Percentiles rank a stretch among this genome's conserved stretches.
These are phyloP conservation scores for Petrocephalus microphthalmus DNA, from an alignment of 2,113 vertebrate species.

Conservation along the genomic window DNA sequence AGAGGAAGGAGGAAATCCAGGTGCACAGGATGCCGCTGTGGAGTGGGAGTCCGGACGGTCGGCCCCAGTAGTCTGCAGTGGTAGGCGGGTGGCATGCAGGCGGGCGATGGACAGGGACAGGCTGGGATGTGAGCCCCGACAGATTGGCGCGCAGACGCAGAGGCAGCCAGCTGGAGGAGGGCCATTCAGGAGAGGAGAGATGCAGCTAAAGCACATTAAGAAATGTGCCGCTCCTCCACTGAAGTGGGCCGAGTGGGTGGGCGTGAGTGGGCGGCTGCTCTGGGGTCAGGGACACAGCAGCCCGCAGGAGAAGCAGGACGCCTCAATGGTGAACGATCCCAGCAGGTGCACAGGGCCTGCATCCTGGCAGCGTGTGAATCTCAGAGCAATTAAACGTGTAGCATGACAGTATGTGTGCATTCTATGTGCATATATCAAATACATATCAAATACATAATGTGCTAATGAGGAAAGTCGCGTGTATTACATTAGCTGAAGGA, in stretches of 20 bases:
- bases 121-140: conserved; percentile 33
- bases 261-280: not conserved
- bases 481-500: not conserved
- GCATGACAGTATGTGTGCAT: not conserved
- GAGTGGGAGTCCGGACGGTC: not conserved
- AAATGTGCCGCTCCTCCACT: not conserved
- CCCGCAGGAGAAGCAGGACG: not conserved
- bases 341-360: not conserved
- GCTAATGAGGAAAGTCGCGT: not conserved
- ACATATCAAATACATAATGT: not conserved
- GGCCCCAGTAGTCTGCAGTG: not conserved
- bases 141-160: conserved; percentile 33
- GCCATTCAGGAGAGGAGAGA: conserved; percentile 28
- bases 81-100: not conserved
- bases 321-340: not conserved
- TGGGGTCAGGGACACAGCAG: not conserved
- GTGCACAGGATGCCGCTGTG: not conserved
- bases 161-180: conserved; percentile 32
- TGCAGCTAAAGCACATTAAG: conserved; percentile 3
- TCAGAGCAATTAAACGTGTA: not conserved
- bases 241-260: not conserved
- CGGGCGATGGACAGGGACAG: conserved; percentile 10
- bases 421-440: not conserved
- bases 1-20: too few relatives aligned
- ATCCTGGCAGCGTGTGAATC: not conserved